Conservation (phyloP, 2,888 invertebrate species). For the Eilema depressum region DNA sequence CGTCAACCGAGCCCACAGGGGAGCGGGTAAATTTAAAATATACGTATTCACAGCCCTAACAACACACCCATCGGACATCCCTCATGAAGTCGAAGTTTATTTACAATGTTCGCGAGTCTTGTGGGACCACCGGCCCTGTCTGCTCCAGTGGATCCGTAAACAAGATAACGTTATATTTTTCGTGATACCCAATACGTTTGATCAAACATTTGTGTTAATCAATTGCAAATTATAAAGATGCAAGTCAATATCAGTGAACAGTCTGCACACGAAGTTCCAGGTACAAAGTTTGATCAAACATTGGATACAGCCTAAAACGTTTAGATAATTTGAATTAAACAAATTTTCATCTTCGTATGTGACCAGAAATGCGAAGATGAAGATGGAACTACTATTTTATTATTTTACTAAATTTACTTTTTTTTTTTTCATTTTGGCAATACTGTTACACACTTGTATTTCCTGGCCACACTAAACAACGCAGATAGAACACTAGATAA, state of each 20-base stretch:
- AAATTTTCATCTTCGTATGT: conserved; percentile 20
- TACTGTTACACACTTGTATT: conserved; percentile 2
- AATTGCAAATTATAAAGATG: conserved; percentile 20
- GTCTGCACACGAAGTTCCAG: not conserved
- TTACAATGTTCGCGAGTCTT: conserved; percentile 53
- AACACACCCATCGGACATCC: conserved; percentile 65
- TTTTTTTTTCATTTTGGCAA: conserved; percentile 2
- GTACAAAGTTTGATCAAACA: conserved; percentile 47
- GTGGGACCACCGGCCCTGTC: conserved; percentile 10
- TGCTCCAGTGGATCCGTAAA: conserved; percentile 25
- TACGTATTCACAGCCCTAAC: conserved; percentile 83
- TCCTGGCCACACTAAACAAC: conserved; percentile 38
- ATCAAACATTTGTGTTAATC: conserved; percentile 46
- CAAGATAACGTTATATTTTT: conserved; percentile 42
- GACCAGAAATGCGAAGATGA: conserved; percentile 23
- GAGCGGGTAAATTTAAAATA: conserved; percentile 60
- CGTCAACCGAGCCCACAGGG: conserved; percentile 63
- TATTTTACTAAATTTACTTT: not conserved
- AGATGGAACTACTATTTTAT: not conserved
- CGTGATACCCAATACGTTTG: conserved; percentile 44
- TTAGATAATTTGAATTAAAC: conserved; percentile 25
- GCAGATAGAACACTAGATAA: conserved; percentile 35
- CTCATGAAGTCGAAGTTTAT: conserved; percentile 60
- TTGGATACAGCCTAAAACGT: conserved; percentile 32
- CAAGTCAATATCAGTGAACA: not conserved